Percentiles rank a stretch among this genome's conserved stretches.
These are phyloP conservation scores for Troides helena DNA, from an alignment of 2,888 invertebrate species.

Conservation along the genomic window DNA sequence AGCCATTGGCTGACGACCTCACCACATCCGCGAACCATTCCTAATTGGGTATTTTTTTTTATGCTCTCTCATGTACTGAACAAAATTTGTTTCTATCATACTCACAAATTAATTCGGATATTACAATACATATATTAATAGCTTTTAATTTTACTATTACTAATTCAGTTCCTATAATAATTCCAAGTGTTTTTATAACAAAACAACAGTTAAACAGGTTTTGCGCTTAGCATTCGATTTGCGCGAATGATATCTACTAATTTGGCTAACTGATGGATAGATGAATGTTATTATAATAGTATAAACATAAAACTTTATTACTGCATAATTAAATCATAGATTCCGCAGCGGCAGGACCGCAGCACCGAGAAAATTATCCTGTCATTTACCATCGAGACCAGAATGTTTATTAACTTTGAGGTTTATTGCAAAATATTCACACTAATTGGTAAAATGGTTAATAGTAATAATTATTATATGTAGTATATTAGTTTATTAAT, in stretches of 20 bases:
- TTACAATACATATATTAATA: no score
- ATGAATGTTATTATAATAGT: neutral
- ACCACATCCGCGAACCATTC: constrained; percentile 58
- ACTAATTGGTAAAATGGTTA: neutral
- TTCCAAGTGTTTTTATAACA: no score
- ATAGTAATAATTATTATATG: neutral
- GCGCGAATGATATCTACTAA: no score
- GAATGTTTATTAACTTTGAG: constrained; percentile 9
- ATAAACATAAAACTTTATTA: neutral
- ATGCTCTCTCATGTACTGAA: neutral
- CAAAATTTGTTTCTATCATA: neutral
- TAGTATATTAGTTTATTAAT: neutral
- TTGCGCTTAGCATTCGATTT: no score
- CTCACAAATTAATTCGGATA: no score
- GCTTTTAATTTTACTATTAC: no score
- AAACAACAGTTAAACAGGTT: no score
- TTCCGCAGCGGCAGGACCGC: neutral
- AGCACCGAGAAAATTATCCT: constrained; percentile 5
- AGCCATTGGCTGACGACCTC: constrained; percentile 64
- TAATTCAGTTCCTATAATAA: no score
- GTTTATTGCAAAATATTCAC: constrained; percentile 1
- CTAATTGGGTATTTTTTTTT: constrained; percentile 24
- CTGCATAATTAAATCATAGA: constrained; percentile 8
- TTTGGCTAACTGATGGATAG: neutral
- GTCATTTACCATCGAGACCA: constrained; percentile 6